phyloP scores from a whole-genome alignment of 2,888 invertebrate species.

The Zygogramma bicolorata region DNA sequence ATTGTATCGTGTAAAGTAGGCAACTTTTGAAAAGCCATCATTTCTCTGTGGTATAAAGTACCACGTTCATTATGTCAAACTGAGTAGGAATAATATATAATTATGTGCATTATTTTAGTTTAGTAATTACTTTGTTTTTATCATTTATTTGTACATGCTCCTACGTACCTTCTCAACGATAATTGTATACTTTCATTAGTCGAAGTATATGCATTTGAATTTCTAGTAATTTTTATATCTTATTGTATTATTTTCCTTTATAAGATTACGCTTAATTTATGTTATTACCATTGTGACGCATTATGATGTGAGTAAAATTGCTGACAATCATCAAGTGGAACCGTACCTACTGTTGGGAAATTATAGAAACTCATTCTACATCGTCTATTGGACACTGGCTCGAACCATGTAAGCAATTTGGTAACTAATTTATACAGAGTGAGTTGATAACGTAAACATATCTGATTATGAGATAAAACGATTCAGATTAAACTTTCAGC shows the following conservation, averaged over 20 bases:
- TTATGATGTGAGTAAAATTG: conserved; percentile 18
- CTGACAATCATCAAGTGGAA: conserved; percentile 8
- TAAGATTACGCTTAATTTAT: conserved; percentile 42
- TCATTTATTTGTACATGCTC: conserved; percentile 49
- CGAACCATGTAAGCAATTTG: not conserved
- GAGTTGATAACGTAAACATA: too few relatives aligned
- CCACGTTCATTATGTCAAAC: conserved; percentile 37
- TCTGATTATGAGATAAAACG: too few relatives aligned
- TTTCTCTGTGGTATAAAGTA: conserved; percentile 35
- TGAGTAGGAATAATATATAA: conserved; percentile 45
- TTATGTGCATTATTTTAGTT: conserved; percentile 47
- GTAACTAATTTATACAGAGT: not conserved
- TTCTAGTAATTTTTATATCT: conserved; percentile 48
- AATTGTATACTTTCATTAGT: conserved; percentile 57
- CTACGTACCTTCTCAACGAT: conserved; percentile 45
- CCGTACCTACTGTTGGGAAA: conserved; percentile 13
- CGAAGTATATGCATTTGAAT: conserved; percentile 51
- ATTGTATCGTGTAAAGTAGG: conserved; percentile 5
- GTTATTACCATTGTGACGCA: conserved; percentile 43
- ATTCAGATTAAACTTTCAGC: too few relatives aligned
- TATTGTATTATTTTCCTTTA: conserved; percentile 43
- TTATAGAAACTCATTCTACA: not conserved
- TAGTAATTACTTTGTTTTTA: conserved; percentile 51
- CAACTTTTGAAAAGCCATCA: conserved; percentile 19
- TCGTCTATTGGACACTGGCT: not conserved